These are phyloP conservation scores for Saguinus midas DNA, from an alignment of 2,113 vertebrate species.

Conservation along the genomic window DNA sequence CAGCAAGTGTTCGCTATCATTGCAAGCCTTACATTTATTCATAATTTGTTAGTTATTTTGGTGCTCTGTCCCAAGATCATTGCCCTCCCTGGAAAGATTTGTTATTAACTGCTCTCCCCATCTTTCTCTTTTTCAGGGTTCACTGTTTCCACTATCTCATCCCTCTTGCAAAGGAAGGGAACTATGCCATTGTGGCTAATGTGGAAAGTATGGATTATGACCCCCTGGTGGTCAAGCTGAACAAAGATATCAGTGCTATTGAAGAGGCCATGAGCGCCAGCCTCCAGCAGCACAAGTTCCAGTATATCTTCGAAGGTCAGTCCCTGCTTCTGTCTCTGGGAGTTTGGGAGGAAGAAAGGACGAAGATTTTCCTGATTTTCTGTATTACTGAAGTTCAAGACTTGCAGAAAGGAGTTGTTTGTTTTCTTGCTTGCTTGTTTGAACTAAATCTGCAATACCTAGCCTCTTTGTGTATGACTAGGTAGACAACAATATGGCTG, in stretches of 20 bases:
- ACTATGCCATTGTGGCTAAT: conserved; percentile 98
- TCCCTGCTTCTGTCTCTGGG: background rate
- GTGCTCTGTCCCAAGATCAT: background rate
- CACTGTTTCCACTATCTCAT: conserved; percentile 99
- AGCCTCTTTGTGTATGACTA: fast-evolving
- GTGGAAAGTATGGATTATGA: conserved; percentile 99
- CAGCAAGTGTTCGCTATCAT: no score
- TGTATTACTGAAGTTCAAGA: background rate
- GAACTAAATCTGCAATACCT: background rate
- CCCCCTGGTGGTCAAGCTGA: conserved; percentile 96
- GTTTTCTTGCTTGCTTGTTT: background rate
- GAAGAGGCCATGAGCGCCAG: conserved; percentile 96
- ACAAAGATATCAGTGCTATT: conserved; percentile 98
- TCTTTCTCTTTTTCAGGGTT: conserved; percentile 84
- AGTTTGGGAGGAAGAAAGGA: background rate
- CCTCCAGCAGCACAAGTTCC: conserved; percentile 99
- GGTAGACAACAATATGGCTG: background rate
- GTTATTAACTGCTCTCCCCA: background rate
- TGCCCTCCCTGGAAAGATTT: background rate
- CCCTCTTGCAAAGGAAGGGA: conserved; percentile 96
- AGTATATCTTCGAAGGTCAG: conserved; percentile 99
- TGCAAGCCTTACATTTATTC: no score
- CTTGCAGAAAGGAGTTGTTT: fast-evolving
- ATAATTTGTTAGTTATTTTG: background rate
- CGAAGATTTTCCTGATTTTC: background rate